These are phyloP conservation scores for Halichoerus grypus DNA, from an alignment of 2,113 vertebrate genomes.

Conservation along the genomic window DNA sequence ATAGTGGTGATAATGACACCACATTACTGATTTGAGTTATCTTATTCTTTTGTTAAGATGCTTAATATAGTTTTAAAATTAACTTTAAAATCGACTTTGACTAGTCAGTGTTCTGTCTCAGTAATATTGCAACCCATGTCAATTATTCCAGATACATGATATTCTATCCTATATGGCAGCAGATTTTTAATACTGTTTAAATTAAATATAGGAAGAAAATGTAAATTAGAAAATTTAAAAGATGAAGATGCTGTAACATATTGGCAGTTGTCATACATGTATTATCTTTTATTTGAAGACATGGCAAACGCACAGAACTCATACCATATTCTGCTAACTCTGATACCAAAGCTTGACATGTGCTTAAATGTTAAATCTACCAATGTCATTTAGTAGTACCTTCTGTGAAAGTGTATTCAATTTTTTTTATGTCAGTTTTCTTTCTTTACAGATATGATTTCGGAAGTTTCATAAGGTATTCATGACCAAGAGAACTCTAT, in stretches of 20 bases:
- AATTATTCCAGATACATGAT: constrained; percentile 68
- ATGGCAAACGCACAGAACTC: constrained; percentile 26
- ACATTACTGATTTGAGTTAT: constrained; percentile 60
- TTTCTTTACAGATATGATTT: constrained; percentile 37
- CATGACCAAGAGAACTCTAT: background rate
- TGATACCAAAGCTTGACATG: constrained; percentile 67
- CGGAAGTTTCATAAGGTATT: constrained; percentile 49
- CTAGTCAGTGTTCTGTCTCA: constrained; percentile 53
- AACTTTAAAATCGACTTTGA: constrained; percentile 80
- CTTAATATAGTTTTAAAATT: constrained; percentile 77
- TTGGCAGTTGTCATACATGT: constrained; percentile 64
- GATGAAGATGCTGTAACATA: constrained; percentile 50
- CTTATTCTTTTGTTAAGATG: constrained; percentile 63
- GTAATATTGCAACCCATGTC: constrained; percentile 65
- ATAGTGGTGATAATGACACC: constrained; percentile 61
- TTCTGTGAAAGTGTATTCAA: constrained; percentile 1
- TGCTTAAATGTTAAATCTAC: constrained; percentile 70
- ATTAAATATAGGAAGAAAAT: constrained; percentile 73
- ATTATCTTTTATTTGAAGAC: constrained; percentile 73
- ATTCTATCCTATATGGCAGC: constrained; percentile 53
- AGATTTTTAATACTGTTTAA: constrained; percentile 76
- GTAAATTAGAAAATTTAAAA: constrained; percentile 73
- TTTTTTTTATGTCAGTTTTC: constrained; percentile 32
- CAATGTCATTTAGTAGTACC: constrained; percentile 5
- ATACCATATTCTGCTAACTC: constrained; percentile 36